These are phyloP conservation scores for Parthenolecanium corni DNA, from an alignment of 2,888 invertebrate species.

Conservation along the genomic window DNA sequence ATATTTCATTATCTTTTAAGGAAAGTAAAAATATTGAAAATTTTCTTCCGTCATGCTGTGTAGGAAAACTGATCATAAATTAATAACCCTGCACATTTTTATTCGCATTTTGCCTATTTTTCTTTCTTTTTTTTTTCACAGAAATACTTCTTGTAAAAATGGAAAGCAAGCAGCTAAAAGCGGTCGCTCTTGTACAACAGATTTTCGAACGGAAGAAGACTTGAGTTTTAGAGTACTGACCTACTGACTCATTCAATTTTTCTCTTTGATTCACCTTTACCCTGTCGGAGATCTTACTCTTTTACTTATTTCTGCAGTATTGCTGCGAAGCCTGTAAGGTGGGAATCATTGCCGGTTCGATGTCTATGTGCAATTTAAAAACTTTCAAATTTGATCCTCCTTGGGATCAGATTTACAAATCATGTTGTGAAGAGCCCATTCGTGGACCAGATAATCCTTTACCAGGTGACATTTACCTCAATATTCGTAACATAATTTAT, in stretches of 20 bases:
- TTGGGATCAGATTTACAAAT: conserved; percentile 49
- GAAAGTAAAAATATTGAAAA: too few relatives aligned
- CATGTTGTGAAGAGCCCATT: conserved; percentile 47
- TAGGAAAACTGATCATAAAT: too few relatives aligned
- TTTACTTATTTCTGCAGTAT: conserved; percentile 37
- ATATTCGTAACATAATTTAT: not conserved
- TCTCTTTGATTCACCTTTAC: not conserved
- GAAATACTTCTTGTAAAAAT: conserved; percentile 2
- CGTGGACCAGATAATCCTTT: too few relatives aligned
- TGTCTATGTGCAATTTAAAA: conserved; percentile 37
- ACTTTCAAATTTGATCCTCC: conserved; percentile 44
- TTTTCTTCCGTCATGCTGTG: too few relatives aligned
- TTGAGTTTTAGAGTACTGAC: conserved; percentile 7
- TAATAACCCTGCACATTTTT: too few relatives aligned
- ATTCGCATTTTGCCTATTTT: too few relatives aligned
- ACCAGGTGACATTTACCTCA: not conserved
- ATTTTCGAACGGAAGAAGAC: not conserved
- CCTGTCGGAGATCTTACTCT: not conserved
- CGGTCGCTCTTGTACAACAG: not conserved
- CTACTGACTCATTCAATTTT: not conserved
- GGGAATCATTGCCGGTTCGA: conserved; percentile 38
- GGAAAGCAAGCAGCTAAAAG: conserved; percentile 10
- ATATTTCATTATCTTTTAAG: too few relatives aligned
- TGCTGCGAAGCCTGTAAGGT: conserved; percentile 55
- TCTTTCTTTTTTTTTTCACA: not conserved